A percentile compares a stretch with the other conserved stretches of the same genome.
phyloP scores from a whole-genome alignment of 2,888 invertebrate genomes.

The Liposcelis brunnea region DNA sequence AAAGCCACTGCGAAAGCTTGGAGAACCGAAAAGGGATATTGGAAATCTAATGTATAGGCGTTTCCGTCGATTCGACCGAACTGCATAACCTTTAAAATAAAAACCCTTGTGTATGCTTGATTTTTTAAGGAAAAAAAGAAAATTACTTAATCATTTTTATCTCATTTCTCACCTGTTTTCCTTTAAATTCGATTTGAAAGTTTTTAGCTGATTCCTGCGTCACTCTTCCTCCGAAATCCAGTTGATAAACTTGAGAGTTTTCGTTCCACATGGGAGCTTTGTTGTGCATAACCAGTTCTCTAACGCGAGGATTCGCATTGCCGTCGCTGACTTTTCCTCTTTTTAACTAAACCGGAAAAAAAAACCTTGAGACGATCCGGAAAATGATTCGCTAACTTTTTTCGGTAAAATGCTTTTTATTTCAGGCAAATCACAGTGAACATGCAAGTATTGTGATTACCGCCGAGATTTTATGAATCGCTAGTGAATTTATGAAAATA shows the following conservation, averaged over 20 bases:
- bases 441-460: no score
- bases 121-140: not conserved
- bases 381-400: constrained; percentile 1
- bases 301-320: constrained; percentile 27
- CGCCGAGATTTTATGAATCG: no score
- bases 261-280: constrained; percentile 98
- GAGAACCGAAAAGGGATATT: constrained; percentile 94
- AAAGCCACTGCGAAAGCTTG: constrained; percentile 98
- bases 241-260: constrained; percentile 94
- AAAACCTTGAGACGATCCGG: no score
- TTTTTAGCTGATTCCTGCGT: constrained; percentile 99
- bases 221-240: constrained; percentile 97
- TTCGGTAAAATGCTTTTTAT: not conserved
- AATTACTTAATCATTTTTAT: not conserved
- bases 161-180: constrained; percentile 58
- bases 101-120: no score
- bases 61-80: constrained; percentile 97
- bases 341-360: constrained; percentile 41
- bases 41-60: constrained; percentile 96
- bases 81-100: constrained; percentile 84
- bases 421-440: no score
- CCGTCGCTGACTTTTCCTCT: constrained; percentile 32
- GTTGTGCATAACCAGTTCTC: constrained; percentile 91
- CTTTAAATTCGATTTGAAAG: constrained; percentile 94
- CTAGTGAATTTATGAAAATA: no score